phyloP scores from a whole-genome alignment of 2,888 invertebrate species.

The Esperia sulphurella region DNA sequence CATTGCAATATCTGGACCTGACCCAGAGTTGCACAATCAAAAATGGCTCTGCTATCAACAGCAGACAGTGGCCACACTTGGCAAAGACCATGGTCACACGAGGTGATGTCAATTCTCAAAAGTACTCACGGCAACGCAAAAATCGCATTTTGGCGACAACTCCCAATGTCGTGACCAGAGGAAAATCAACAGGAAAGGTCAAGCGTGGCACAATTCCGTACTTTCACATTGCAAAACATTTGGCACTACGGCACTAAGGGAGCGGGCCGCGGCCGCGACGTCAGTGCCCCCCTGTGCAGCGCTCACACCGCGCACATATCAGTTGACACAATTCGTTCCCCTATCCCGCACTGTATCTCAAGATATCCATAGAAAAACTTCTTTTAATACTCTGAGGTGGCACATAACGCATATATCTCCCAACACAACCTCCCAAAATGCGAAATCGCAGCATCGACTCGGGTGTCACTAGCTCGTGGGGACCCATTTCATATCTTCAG shows the following conservation, averaged over 20 bases:
- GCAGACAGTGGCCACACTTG: conserved; percentile 1
- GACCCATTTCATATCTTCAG: conserved; percentile 71
- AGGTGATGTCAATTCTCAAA: conserved; percentile 41
- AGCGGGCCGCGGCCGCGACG: conserved; percentile 64
- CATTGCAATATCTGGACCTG: conserved; percentile 33
- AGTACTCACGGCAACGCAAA: conserved; percentile 51
- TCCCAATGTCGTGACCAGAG: conserved; percentile 16
- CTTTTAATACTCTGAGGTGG: conserved; percentile 36
- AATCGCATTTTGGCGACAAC: conserved; percentile 41
- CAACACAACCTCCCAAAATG: conserved; percentile 59
- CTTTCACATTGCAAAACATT: conserved; percentile 80
- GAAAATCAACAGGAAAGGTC: conserved; percentile 66
- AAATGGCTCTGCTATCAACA: conserved; percentile 20
- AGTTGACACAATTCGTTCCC: conserved; percentile 47
- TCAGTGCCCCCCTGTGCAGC: conserved; percentile 68
- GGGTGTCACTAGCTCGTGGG: conserved; percentile 75
- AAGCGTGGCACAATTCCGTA: conserved; percentile 76
- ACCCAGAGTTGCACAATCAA: conserved; percentile 39
- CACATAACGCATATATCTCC: conserved; percentile 33
- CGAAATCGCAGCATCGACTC: conserved; percentile 67
- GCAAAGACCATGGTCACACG: conserved; percentile 41
- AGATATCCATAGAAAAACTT: conserved; percentile 32
- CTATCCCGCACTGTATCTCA: conserved; percentile 40
- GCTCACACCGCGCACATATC: conserved; percentile 67
- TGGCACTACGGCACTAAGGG: conserved; percentile 73